Evolutionary conservation across 2,888 invertebrate species (phyloP), one percentile per base, ranked within the genome.

Genomic region (Hedya salicella): DNA sequence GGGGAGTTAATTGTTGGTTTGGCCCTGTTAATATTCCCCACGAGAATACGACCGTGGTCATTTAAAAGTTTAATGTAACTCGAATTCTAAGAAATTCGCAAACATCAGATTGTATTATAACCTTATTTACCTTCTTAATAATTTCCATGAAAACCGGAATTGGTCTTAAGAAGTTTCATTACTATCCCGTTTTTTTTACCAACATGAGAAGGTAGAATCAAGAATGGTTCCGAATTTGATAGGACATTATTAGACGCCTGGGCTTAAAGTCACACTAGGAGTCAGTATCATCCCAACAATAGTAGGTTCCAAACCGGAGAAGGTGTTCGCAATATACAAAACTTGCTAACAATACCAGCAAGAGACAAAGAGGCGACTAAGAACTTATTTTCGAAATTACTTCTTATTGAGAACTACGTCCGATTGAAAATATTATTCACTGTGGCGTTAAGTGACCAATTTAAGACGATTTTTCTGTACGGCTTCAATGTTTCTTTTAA

Each of bases 1-100:
- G 30, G 65, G 60, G 65, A 66, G 53, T 60, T 60, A 66, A 66
- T 66, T 66, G 60, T 66, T 60, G 30, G 48, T 39, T 63, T 48
- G 39, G 60, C 48, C 42, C 60, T 66, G 54, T 48, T 53, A 60
- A 40, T 36, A 64, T 50, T 44, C 46, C 19, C 42, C 36, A 13
- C 30, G 21, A 49, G 48, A 19, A 30, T 53, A 54, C 46, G 40
- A 39, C 54, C 39, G 30, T 30, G 5, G 49, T 36, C 42, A 36
- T 42, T 42, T n/a, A 5, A 25, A 16, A 5, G 49, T 40, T 16
- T 30, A n/a, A 36, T 36, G 36, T 36, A 9, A 36, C 36, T 9
- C 36, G 40, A 50, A 21, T 57, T 57, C 16, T 42, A n/a, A 32
- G 30, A 50, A 59, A 50, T 50, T 39, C 42, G 36, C 40, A 21